Base-by-base conservation (phyloP, 2,888 invertebrate species). In the Euzophera pinguis region DNA sequence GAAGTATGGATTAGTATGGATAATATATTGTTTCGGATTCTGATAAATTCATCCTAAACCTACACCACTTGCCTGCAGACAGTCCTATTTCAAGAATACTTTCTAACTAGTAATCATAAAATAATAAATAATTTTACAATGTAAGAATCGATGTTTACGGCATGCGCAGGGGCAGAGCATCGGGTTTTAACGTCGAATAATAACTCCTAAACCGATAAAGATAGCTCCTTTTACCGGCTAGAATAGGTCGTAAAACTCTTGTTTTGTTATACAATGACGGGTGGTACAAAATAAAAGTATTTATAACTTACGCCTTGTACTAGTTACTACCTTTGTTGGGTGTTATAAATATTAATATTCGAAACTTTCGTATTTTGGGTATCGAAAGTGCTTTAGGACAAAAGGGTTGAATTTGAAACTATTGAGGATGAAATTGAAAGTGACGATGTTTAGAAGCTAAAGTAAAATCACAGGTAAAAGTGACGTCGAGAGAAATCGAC, bases 321-420 rank as follows among this genome's bases (percentile, higher is more conserved):
- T n/a, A n/a, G n/a, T n/a, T n/a, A n/a, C n/a, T n/a, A n/a, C 75
- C 74, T 74, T 76, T 72, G 76, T 76, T 75, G 70, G 61, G 69
- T 70, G 79, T 71, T 78, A 82, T 89, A 86, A 87, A 87, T 87
- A 84, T 84, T 85, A 86, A 84, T 87, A 85, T 76, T 61, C 71
- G 58, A 56, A 69, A 83, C 71, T 86, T 86, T 84, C 75, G 73
- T 80, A 75, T 73, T 63, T 65, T 65, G 64, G 64, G 63, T 62
- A 59, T 38, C 14, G 65, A 67, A 68, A 72, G 72, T 69, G 65
- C 66, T 70, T 63, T 73, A 75, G 60, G 63, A 77, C 71, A 76
- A 70, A 71, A 59, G 65, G 58, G 57, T 56, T 59, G 61, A 69
- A 75, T 72, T 67, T 76, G 73, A 77, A 75, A 73, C 72, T 61